These are phyloP conservation scores for Nephrocerus scutellatus DNA, from an alignment of 2,888 invertebrate genomes.

Conservation along the genomic window DNA sequence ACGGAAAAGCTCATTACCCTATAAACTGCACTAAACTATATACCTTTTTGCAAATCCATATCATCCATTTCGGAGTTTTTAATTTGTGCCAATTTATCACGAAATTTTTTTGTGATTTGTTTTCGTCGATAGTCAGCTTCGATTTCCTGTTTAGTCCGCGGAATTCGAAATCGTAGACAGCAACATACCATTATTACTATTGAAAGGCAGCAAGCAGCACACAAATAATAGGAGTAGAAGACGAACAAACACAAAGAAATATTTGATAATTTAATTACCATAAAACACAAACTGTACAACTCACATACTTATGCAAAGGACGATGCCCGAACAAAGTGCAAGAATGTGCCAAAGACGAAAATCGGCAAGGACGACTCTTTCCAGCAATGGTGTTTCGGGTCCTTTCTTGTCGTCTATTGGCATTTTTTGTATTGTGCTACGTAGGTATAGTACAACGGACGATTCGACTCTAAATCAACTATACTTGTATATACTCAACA, in stretches of 20 bases:
- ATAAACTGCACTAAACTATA: no score
- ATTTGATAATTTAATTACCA: background rate
- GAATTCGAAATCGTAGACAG: conserved; percentile 83
- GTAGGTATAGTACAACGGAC: no score
- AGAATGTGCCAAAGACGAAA: conserved; percentile 78
- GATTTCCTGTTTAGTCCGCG: conserved; percentile 90
- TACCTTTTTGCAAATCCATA: conserved; percentile 48
- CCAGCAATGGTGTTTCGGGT: conserved; percentile 64
- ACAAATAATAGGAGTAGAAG: conserved; percentile 1
- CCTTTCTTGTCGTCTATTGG: conserved; percentile 33
- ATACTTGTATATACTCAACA: conserved; percentile 10
- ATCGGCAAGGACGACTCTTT: conserved; percentile 59
- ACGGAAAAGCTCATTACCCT: no score
- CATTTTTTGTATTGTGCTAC: no score
- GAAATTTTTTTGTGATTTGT: conserved; percentile 74
- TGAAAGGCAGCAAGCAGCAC: background rate
- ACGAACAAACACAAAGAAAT: conserved; percentile 8
- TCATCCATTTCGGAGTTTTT: conserved; percentile 78
- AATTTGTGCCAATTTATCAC: conserved; percentile 71
- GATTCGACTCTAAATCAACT: no score
- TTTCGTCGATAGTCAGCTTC: conserved; percentile 85
- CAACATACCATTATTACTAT: conserved; percentile 83
- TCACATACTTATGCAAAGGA: conserved; percentile 56
- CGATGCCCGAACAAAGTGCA: conserved; percentile 60
- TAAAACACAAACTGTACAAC: no score